Evolutionary conservation across 2,797 vertebrate genomes (phyloP).

Genomic region (Tinamus major): DNA sequence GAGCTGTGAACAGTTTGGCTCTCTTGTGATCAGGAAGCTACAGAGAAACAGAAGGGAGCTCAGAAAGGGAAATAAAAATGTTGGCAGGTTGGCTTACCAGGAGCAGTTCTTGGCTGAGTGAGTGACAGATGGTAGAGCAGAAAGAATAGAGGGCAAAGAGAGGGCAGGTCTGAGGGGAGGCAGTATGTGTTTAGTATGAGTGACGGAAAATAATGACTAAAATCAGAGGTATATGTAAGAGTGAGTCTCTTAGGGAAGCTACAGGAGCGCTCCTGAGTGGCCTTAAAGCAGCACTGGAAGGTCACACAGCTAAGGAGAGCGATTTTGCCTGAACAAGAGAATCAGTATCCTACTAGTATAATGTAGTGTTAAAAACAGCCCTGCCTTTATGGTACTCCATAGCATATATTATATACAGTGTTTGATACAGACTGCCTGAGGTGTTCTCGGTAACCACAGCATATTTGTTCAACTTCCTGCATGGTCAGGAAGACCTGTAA

Average conservation of each 20-base stretch:
- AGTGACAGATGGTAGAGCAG: slow-evolving; percentile 50
- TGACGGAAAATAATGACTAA: background rate
- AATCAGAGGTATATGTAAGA: background rate
- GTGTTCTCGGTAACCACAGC: background rate
- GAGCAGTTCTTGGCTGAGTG: slow-evolving; percentile 37
- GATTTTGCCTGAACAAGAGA: background rate
- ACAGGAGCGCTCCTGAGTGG: background rate
- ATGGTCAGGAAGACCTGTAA: background rate
- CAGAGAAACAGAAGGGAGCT: slow-evolving; percentile 43
- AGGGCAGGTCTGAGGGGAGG: slow-evolving; percentile 32
- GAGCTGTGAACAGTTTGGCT: background rate
- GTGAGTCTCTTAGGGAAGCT: background rate
- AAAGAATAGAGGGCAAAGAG: slow-evolving; percentile 38
- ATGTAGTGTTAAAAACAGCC: background rate
- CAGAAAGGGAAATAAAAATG: slow-evolving; percentile 49
- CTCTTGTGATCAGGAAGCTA: background rate
- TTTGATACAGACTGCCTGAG: background rate
- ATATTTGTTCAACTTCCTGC: background rate
- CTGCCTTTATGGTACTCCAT: background rate
- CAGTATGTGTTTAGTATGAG: background rate
- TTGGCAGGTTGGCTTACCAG: slow-evolving; percentile 47
- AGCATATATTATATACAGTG: background rate
- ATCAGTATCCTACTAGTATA: background rate
- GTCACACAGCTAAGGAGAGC: background rate
- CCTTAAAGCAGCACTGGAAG: background rate